Evolutionary conservation across 2,113 vertebrate species (phyloP).

Genomic region (Oncorhynchus clarkii): DNA sequence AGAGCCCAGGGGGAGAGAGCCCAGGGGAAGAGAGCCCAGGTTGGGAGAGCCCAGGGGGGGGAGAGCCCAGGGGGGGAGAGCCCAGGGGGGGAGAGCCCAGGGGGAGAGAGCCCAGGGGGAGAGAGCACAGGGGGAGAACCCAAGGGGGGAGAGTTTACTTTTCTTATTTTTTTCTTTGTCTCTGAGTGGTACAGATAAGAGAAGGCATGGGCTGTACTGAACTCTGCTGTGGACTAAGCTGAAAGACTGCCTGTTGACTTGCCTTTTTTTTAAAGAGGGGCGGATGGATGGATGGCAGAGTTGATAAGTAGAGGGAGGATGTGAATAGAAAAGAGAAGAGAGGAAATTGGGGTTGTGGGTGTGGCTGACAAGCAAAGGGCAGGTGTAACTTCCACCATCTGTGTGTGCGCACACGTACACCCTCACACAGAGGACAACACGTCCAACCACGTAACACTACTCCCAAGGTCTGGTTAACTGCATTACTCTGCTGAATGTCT

Average conservation of each 20-base stretch:
- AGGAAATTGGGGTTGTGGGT: slow-evolving; percentile 35
- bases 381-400: slow-evolving; percentile 59
- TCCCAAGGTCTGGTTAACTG: slow-evolving; percentile 31
- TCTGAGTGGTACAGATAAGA: slow-evolving; percentile 73
- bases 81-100: slow-evolving; percentile 45
- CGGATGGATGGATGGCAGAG: slow-evolving; percentile 21
- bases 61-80: slow-evolving; percentile 41
- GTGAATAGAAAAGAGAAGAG: slow-evolving; percentile 55
- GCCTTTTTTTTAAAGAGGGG: slow-evolving; percentile 37
- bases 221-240: slow-evolving; percentile 61
- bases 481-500: slow-evolving; percentile 34
- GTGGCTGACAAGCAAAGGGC: slow-evolving; percentile 39
- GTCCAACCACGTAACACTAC: slow-evolving; percentile 23
- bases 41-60: slow-evolving; percentile 18
- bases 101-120: slow-evolving; percentile 24
- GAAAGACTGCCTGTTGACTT: slow-evolving; percentile 48
- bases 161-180: slow-evolving; percentile 62
- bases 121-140: slow-evolving; percentile 1
- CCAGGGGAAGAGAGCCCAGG: slow-evolving; percentile 43
- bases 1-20: slow-evolving; percentile 43
- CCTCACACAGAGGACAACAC: slow-evolving; percentile 20
- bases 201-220: slow-evolving; percentile 60
- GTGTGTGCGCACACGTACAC: slow-evolving; percentile 2
- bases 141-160: slow-evolving; percentile 51
- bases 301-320: slow-evolving; percentile 20